Evolutionary conservation across 2,888 invertebrate genomes (phyloP), one percentile per base, ranked within the genome.

Genomic region (Actias luna): DNA sequence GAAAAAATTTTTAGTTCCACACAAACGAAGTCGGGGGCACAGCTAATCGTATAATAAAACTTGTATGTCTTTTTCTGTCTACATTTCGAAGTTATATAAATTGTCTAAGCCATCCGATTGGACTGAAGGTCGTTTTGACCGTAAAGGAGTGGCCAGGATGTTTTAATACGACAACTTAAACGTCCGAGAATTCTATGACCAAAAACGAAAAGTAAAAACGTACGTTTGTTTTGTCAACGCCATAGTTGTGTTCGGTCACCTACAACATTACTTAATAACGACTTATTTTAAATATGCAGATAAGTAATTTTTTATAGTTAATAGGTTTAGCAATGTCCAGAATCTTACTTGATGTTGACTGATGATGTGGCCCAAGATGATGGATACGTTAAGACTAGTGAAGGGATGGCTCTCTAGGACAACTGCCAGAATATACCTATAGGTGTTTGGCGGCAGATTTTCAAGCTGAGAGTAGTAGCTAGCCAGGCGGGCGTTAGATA

Each of bases 61-160:
- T 0, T 27, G 5, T 1, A 16, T 16, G 3, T 64, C 62, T 55
- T 71, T 75, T 71, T 67, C 60, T 66, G 62, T 69, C 63, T 67
- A 58, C 63, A 12, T 22, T 57, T 62, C 14, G 33, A 50, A 50
- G 46, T 25, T 22, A 25, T 12, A 25, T 63, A 35, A 50, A 46
- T 62, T 57, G 63, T 66, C 67, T 61, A 55, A n/a, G 29, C 64
- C 65, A 69, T 69, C 52, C 22, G 46, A 12, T 18, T 12, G 35
- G 64, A 71, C 62, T 71, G 67, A 52, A 63, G 63, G 63, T 60
- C 63, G 31, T 57, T n/a, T 39, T 14, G 55, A 50, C 63, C 35
- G 52, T 62, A 62, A 62, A 58, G 50, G 35, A 36, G 22, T 50
- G 59, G 36, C 16, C 59, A 50, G 46, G 46, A 50, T 42, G 42